Conservation (phyloP, 2,113 vertebrate species). For the Periophthalmodon schlosseri region DNA sequence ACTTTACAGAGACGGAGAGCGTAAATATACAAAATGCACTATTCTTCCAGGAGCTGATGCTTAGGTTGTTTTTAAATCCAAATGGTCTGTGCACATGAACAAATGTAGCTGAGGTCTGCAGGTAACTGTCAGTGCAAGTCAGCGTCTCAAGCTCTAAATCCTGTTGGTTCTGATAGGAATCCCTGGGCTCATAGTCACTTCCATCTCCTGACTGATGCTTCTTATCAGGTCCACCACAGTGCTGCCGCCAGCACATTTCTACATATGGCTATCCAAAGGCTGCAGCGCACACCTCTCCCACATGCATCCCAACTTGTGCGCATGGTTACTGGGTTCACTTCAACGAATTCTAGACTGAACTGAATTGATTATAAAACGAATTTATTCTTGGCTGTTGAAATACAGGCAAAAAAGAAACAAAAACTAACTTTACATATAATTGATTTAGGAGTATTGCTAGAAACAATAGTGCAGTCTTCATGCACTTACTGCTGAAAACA, state of each 20-base stretch:
- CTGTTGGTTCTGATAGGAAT: constrained; percentile 70
- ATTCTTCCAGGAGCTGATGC: constrained; percentile 14
- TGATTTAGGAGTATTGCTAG: neutral
- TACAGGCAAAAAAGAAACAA: neutral
- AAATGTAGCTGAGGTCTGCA: constrained; percentile 61
- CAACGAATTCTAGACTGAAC: neutral
- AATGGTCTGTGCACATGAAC: constrained; percentile 8
- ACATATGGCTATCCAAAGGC: constrained; percentile 58
- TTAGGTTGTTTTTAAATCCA: constrained; percentile 16
- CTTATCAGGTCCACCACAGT: constrained; percentile 76
- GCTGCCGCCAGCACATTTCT: constrained; percentile 67
- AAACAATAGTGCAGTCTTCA: neutral
- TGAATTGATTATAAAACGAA: neutral
- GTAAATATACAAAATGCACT: neutral
- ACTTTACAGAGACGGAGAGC: constrained; percentile 16
- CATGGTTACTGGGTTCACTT: constrained; percentile 3
- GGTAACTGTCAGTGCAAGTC: constrained; percentile 60
- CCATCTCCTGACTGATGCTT: constrained; percentile 69
- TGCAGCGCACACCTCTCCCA: constrained; percentile 34
- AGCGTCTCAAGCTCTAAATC: constrained; percentile 67
- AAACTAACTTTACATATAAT: neutral
- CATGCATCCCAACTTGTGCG: constrained; percentile 21
- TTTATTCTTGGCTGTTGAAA: neutral
- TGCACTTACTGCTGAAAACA: neutral
- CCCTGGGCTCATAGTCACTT: constrained; percentile 68